A percentile compares a stretch with the other conserved stretches of the same genome.
Conservation (phyloP, 2,797 vertebrate genomes). For the Limnodromus scolopaceus region DNA sequence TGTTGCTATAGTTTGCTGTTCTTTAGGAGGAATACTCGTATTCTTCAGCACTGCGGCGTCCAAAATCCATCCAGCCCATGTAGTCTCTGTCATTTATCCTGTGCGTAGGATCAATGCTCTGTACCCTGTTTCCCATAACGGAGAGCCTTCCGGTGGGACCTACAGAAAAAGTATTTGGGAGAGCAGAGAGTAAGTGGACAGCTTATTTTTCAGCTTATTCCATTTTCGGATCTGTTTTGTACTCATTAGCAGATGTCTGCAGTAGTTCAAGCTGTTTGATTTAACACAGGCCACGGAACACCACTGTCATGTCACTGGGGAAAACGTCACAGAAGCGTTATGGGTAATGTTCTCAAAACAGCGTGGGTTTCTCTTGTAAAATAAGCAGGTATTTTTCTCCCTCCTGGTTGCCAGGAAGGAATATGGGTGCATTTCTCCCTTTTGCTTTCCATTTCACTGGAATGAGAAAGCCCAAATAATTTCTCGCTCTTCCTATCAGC, state of each 20-base stretch:
- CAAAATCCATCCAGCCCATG: slow-evolving; percentile 98
- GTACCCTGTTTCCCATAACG: slow-evolving; percentile 84
- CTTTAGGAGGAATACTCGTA: slow-evolving; percentile 90
- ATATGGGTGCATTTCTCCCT: neutral
- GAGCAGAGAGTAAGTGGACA: neutral
- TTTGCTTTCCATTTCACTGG: neutral
- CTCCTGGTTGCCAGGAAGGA: neutral
- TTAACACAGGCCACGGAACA: neutral
- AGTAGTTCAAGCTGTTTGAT: neutral
- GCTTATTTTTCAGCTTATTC: neutral
- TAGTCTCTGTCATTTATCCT: slow-evolving; percentile 97
- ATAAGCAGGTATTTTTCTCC: neutral
- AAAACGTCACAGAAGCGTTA: neutral
- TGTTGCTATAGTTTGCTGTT: neutral
- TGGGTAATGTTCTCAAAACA: neutral
- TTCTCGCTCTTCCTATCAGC: neutral
- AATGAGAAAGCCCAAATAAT: neutral
- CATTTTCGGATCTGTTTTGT: neutral
- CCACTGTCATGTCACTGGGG: rapidly evolving
- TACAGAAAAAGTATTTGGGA: slow-evolving; percentile 24
- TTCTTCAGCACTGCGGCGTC: slow-evolving; percentile 93
- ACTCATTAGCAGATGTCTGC: neutral
- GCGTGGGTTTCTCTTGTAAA: neutral
- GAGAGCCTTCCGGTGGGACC: slow-evolving; percentile 87
- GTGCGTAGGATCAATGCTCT: slow-evolving; percentile 82